phyloP scores from a whole-genome alignment of 2,797 vertebrate species.

The Poecilia picta region DNA sequence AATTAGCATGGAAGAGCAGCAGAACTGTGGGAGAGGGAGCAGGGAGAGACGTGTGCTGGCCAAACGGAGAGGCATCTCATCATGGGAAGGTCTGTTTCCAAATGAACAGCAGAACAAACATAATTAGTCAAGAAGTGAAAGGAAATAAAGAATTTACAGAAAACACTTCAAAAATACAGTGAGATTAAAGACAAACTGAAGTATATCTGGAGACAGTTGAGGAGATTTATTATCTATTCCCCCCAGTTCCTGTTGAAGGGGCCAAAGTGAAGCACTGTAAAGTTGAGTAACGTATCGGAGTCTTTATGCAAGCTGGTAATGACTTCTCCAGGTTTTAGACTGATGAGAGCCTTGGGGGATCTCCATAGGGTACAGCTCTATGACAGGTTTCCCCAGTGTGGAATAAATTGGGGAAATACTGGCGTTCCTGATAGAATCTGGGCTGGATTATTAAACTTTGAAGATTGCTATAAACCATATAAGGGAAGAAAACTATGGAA shows the following conservation, averaged over 20 bases:
- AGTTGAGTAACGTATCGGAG: slow-evolving; percentile 21
- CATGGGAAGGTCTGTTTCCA: slow-evolving; percentile 49
- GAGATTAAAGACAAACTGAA: slow-evolving; percentile 52
- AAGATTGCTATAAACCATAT: neutral
- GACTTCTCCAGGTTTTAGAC: slow-evolving; percentile 57
- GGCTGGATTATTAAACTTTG: neutral
- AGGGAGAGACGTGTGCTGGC: slow-evolving; percentile 45
- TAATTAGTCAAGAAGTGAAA: slow-evolving; percentile 5
- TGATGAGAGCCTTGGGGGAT: slow-evolving; percentile 47
- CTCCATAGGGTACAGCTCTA: slow-evolving; percentile 21
- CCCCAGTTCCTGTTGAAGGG: slow-evolving; percentile 45
- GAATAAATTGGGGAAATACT: slow-evolving; percentile 5
- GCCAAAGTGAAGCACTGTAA: slow-evolving; percentile 25
- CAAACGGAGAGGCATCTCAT: slow-evolving; percentile 55
- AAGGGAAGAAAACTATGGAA: neutral
- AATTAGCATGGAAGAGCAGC: slow-evolving; percentile 71
- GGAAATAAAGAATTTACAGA: slow-evolving; percentile 23
- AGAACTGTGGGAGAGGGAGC: slow-evolving; percentile 40
- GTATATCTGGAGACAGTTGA: slow-evolving; percentile 55
- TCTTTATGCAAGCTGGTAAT: slow-evolving; percentile 51
- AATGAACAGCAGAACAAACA: slow-evolving; percentile 30
- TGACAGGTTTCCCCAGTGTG: neutral
- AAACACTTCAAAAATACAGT: slow-evolving; percentile 29
- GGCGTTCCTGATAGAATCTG: neutral
- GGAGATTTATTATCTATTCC: slow-evolving; percentile 35